phyloP scores from a whole-genome alignment of 2,113 vertebrate genomes.

The Prinia subflava region DNA sequence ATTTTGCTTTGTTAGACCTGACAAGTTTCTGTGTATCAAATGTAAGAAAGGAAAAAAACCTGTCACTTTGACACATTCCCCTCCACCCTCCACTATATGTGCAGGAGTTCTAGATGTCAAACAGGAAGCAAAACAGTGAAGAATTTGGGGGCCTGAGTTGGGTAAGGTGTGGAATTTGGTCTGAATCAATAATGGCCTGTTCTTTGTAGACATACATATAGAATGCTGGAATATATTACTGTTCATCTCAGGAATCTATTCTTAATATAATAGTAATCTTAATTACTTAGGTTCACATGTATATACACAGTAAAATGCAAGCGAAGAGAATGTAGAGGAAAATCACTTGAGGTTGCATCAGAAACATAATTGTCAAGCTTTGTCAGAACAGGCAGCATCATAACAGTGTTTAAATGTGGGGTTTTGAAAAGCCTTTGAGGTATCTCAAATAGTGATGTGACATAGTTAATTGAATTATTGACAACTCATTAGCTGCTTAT shows the following conservation, averaged over 20 bases:
- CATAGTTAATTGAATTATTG: background rate
- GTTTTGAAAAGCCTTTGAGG: background rate
- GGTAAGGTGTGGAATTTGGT: background rate
- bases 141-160: background rate
- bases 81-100: background rate
- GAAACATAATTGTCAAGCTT: background rate
- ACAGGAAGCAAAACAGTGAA: background rate
- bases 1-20: background rate
- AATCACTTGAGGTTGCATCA: background rate
- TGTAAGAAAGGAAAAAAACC: background rate
- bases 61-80: background rate
- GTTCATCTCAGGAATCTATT: background rate
- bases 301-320: background rate
- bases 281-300: background rate
- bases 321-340: background rate
- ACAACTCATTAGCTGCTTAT: background rate
- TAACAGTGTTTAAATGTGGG: background rate
- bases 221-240: background rate
- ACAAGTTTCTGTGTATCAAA: background rate
- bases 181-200: background rate
- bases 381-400: background rate
- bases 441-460: background rate
- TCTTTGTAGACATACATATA: background rate
- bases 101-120: conserved; percentile 24
- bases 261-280: background rate